Conservation (phyloP, 2,888 invertebrate genomes). For the Norana najaformis region DNA sequence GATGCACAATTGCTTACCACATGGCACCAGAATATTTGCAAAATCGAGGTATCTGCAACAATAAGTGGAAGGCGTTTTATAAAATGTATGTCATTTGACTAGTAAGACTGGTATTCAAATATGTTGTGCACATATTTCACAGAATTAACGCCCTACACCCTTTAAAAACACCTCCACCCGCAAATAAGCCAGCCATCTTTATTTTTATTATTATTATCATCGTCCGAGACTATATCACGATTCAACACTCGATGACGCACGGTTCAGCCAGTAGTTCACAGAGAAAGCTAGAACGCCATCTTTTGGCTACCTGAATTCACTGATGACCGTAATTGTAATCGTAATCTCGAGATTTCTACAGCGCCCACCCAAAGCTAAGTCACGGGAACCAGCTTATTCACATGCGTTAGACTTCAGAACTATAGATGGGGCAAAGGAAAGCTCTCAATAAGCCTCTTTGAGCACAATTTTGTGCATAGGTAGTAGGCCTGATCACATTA, state of each 20-base stretch:
- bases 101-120: neutral
- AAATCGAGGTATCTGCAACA: neutral
- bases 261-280: too few relatives aligned
- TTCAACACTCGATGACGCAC: neutral
- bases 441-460: too few relatives aligned
- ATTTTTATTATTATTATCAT: neutral
- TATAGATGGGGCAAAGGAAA: too few relatives aligned
- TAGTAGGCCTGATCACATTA: too few relatives aligned
- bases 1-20: neutral
- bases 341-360: too few relatives aligned
- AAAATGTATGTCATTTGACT: neutral
- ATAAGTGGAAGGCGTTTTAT: neutral
- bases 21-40: neutral
- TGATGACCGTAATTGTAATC: too few relatives aligned
- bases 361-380: too few relatives aligned
- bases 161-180: slow-evolving; percentile 6
- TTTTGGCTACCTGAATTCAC: too few relatives aligned
- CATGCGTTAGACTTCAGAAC: too few relatives aligned
- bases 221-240: neutral
- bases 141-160: neutral
- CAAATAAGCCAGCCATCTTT: neutral
- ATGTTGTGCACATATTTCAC: neutral
- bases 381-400: too few relatives aligned
- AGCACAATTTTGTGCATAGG: too few relatives aligned
- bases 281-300: too few relatives aligned